A percentile compares a stretch with the other conserved stretches of the same genome.
These are phyloP conservation scores for Mellivora capensis DNA, from an alignment of 2,113 vertebrate genomes.

Conservation along the genomic window DNA sequence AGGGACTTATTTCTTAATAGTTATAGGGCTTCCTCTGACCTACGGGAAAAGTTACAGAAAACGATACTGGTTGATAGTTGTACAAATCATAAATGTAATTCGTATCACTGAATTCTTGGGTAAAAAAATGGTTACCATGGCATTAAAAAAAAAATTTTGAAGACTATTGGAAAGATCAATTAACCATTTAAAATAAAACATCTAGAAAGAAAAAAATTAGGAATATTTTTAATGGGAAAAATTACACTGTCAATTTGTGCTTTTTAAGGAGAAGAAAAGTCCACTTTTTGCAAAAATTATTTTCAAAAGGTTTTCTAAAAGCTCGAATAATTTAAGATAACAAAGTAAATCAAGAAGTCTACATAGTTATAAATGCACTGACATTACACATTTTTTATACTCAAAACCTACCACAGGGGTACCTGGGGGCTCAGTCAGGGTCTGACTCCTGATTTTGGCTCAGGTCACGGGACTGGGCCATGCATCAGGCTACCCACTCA, in stretches of 20 bases:
- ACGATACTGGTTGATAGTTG: not conserved
- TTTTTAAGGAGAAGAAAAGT: not conserved
- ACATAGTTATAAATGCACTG: not conserved
- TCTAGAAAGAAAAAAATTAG: not conserved
- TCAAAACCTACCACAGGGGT: conserved; percentile 88
- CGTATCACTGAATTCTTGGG: not conserved
- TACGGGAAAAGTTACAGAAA: not conserved
- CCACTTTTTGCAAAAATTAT: conserved; percentile 29
- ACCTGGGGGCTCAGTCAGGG: not conserved
- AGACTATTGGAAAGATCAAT: not conserved
- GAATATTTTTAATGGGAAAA: conserved; percentile 3
- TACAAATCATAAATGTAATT: not conserved
- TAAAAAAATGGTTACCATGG: not conserved
- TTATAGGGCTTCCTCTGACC: not conserved
- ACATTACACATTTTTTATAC: conserved; percentile 31
- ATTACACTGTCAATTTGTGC: not conserved
- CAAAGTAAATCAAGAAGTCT: not conserved
- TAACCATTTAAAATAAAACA: conserved; percentile 11
- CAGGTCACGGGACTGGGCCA: not conserved
- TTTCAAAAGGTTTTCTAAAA: conserved; percentile 7
- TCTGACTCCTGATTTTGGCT: not conserved
- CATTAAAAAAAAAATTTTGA: not conserved
- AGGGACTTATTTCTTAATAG: not conserved
- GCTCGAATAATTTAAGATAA: conserved; percentile 1
- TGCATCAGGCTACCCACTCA: not conserved